phyloP scores from a whole-genome alignment of 2,888 invertebrate genomes.

The Ischnus inquisitorius region DNA sequence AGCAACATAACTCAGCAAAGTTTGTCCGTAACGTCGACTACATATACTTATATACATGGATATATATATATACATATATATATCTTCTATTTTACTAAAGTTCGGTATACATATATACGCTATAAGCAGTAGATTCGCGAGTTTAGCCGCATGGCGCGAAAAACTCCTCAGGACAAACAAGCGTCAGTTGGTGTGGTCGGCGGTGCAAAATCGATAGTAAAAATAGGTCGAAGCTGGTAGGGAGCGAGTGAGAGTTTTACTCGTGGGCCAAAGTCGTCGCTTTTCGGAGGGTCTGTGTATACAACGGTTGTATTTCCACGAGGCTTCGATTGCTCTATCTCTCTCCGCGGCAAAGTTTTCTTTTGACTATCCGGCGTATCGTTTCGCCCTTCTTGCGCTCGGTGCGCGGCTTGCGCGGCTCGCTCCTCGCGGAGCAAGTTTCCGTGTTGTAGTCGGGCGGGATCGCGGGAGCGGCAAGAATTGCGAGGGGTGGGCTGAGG shows the following conservation, averaged over 20 bases:
- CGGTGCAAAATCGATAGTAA: constrained; percentile 63
- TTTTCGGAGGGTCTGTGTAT: constrained; percentile 34
- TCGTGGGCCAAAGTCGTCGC: constrained; percentile 36
- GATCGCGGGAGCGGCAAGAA: not conserved
- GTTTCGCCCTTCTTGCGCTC: constrained; percentile 1
- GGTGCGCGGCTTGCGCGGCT: not conserved
- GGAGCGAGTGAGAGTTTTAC: constrained; percentile 7
- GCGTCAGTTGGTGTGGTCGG: constrained; percentile 19
- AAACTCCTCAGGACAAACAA: constrained; percentile 56
- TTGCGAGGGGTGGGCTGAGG: not conserved
- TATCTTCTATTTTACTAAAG: not conserved
- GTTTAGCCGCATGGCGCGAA: constrained; percentile 37
- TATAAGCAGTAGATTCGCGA: constrained; percentile 50
- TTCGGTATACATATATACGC: not conserved
- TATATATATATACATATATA: constrained; percentile 7
- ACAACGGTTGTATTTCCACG: constrained; percentile 23
- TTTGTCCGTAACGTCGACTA: constrained; percentile 31
- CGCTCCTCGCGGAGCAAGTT: constrained; percentile 13
- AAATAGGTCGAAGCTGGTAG: constrained; percentile 65
- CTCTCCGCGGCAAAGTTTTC: constrained; percentile 26
- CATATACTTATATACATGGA: constrained; percentile 12
- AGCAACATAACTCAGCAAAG: constrained; percentile 46
- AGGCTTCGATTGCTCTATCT: not conserved
- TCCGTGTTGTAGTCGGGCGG: not conserved
- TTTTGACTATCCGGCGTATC: constrained; percentile 41